Evolutionary conservation across 2,113 vertebrate genomes (phyloP), one percentile per base, ranked within the genome.

Genomic region (Engystomops pustulosus): DNA sequence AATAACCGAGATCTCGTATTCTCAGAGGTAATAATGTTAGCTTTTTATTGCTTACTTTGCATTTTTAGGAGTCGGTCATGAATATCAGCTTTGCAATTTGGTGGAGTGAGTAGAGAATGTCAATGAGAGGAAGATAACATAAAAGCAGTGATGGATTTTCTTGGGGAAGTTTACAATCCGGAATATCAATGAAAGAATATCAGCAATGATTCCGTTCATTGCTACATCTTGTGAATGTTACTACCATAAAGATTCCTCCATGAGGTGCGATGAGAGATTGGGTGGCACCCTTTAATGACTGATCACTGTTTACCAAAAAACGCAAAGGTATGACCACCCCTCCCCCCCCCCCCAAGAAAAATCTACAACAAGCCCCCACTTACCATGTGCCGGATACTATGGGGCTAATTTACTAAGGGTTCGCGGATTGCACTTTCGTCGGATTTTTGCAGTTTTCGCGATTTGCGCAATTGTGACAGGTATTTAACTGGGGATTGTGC

Each of bases 51-150:
- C 62, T 36, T 67, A 36, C 32, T 67, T 67, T 67, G 32, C 62
- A 67, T 67, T 67, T 67, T 67, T 67, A 67, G 62, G 62, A 67
- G 62, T 18, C 20, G 32, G 32, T 20, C 62, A 32, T 67, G 62
- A 67, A 67, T 67, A 36, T 67, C 32, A 67, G 62, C 30, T 34
- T 65, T 65, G 60, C 60, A 65, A 36, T 67, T 67, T 67, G 62
- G 17, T 20, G 32, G 15, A 67, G 30, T 67, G 15, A 67, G 27
- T 17, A 15, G 30, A 36, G 62, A 67, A 32, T 65, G 30, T 65
- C 12, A 65, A 67, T 67, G 62, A 67, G 32, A 67, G 32, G 10
- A 36, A 67, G 32, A 32, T 10, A 36, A 36, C 34, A 67, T 7
- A 20, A 67, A 67, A 67, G 62, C 32, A 34, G 15, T 20, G 62